Base-by-base conservation (phyloP, 1,140 invertebrate genomes). In the Adelges cooleyi region DNA sequence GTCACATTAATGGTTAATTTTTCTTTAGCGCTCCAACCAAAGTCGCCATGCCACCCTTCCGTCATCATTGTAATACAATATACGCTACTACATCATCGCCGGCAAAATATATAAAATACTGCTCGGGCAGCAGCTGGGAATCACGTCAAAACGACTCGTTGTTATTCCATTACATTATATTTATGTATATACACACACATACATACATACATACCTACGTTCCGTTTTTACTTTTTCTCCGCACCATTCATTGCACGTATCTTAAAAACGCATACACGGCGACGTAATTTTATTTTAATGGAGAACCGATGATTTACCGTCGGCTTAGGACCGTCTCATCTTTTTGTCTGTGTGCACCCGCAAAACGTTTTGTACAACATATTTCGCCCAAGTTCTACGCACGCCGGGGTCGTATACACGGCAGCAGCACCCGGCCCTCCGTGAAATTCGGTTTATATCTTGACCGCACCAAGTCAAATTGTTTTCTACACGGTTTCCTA, bases 1-100 rank as follows among this genome's bases (percentile, higher is more conserved):
- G 56, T 62, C 56, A 62, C 29, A 48, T 62, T 62, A 62, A 62
- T 62, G 56, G 56, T 62, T 62, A 62, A 62, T 62, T 62, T 62
- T 62, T 62, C 56, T 62, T 62, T 48, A 6, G 29, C 29, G 29
- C 29, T 6, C n/a, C n/a, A n/a, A n/a, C n/a, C n/a, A n/a, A n/a
- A n/a, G n/a, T n/a, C n/a, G n/a, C n/a, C n/a, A n/a, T n/a, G n/a
- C 29, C 29, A 33, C 29, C 29, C 29, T 33, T 33, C 29, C 29
- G 29, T 33, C 29, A 33, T 33, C 29, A 33, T 11, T 11, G 29
- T 33, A 33, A 6, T 33, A 33, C 15, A 4, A 17, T 44, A 13
- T 38, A 38, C 36, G 13, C 13, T 38, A 38, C 13, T 38, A 38
- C n/a, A 44, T 44, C n/a, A 44, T 15, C 40, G 40, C n/a, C 10